These are phyloP conservation scores for Pachycephala philippinensis DNA, from an alignment of 2,113 vertebrate species.

Conservation along the genomic window DNA sequence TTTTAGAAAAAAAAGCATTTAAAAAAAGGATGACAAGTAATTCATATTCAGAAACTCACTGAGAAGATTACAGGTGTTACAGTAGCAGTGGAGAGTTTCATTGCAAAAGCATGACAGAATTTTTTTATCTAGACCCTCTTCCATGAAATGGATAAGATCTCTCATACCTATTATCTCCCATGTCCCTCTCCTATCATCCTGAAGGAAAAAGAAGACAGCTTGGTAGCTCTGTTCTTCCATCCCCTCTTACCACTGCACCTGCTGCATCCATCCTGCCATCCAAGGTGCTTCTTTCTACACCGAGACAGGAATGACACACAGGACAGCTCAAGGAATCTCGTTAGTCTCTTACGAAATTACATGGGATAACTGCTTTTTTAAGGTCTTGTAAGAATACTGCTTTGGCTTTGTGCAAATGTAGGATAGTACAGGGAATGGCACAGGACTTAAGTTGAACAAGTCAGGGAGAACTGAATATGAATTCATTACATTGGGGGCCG, in stretches of 20 bases:
- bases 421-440: not conserved
- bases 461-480: not conserved
- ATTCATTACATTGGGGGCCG: rapidly evolving
- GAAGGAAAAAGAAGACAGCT: not conserved
- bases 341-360: not conserved
- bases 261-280: not conserved
- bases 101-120: not conserved
- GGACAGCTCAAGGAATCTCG: not conserved
- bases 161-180: not conserved
- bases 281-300: not conserved
- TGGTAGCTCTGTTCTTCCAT: not conserved
- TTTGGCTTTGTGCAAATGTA: not conserved
- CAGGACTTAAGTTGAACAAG: not conserved
- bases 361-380: not conserved
- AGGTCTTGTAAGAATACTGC: not conserved
- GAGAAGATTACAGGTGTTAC: not conserved
- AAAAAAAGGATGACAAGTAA: not conserved
- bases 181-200: not conserved
- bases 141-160: not conserved
- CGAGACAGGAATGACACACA: not conserved
- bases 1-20: not conserved
- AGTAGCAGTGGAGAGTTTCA: not conserved
- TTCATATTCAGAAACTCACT: not conserved
- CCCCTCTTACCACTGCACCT: not conserved
- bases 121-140: not conserved